Base-by-base conservation (phyloP, 2,888 invertebrate genomes). In the Nemurella pictetii region DNA sequence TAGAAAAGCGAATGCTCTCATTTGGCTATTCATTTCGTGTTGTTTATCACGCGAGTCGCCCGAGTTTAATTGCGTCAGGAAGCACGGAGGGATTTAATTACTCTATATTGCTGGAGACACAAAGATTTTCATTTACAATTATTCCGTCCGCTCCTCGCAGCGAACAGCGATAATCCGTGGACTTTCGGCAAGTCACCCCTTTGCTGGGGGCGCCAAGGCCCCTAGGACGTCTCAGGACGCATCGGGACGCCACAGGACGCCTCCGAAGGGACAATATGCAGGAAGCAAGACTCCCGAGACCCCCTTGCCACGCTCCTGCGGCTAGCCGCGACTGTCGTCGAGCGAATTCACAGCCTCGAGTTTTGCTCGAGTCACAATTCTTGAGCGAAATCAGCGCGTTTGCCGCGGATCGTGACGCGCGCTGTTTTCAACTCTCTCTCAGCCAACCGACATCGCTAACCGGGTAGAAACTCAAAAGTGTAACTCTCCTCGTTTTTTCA, bases 111-210 rank as follows among this genome's bases (percentile, higher is more conserved):
- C 78, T 35, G 83, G 25, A 30, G 80, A 29, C 85, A 78, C 72
- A 83, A 85, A 83, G 85, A 85, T 85, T 85, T 83, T 83, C 80
- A 78, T 83, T n/a, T 83, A 83, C 80, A 85, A 85, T 85, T 83
- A 85, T n/a, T n/a, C n/a, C n/a, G n/a, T n/a, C n/a, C n/a, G n/a
- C 78, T 75, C 80, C 9, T 7, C 12, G 55, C 20, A 55, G 55
- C 20, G n/a, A n/a, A n/a, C n/a, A n/a, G n/a, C n/a, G n/a, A 20
- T 55, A 55, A 55, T 55, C 55, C 55, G 20, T 7, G 55, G 12
- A n/a, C n/a, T n/a, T n/a, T n/a, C n/a, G n/a, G n/a, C n/a, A n/a
- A n/a, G n/a, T n/a, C n/a, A n/a, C n/a, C n/a, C n/a, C n/a, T n/a
- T n/a, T 12, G 55, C 55, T 55, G 12, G 55, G 55, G 55, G 55